Evolutionary conservation across 2,888 invertebrate genomes (phyloP).

Genomic region (Idaea straminata): DNA sequence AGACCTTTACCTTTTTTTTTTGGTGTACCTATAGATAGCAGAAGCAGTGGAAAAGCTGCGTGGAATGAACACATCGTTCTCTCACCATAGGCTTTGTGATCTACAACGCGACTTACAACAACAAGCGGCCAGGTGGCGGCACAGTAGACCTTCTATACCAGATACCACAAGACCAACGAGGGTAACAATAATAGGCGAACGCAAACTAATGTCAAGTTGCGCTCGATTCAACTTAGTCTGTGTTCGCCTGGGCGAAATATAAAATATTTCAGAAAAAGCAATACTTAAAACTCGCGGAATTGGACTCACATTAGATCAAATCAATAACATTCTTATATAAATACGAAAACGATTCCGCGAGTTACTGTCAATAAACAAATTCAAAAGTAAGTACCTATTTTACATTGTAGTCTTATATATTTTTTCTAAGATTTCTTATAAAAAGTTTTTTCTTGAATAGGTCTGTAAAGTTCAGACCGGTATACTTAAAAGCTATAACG

Average conservation of each 20-base stretch:
- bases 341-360: too few species aligned
- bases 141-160: slow-evolving; percentile 66
- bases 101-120: slow-evolving; percentile 63
- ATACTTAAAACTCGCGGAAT: too few species aligned
- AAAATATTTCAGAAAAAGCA: too few species aligned
- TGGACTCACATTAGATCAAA: too few species aligned
- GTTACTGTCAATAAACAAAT: too few species aligned
- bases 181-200: slow-evolving; percentile 32
- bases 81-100: slow-evolving; percentile 66
- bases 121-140: slow-evolving; percentile 59
- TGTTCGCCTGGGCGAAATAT: neutral
- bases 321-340: too few species aligned
- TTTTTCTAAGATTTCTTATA: too few species aligned
- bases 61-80: slow-evolving; percentile 76
- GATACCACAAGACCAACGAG: slow-evolving; percentile 58
- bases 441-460: too few species aligned
- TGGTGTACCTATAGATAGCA: slow-evolving; percentile 46
- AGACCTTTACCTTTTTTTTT: neutral
- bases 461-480: too few species aligned
- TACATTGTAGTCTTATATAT: too few species aligned
- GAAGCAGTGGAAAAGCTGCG: slow-evolving; percentile 62
- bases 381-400: too few species aligned
- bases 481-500: too few species aligned
- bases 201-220: neutral
- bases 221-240: neutral